phyloP scores from a whole-genome alignment of 2,113 vertebrate species.

The Nyctereutes procyonoides region DNA sequence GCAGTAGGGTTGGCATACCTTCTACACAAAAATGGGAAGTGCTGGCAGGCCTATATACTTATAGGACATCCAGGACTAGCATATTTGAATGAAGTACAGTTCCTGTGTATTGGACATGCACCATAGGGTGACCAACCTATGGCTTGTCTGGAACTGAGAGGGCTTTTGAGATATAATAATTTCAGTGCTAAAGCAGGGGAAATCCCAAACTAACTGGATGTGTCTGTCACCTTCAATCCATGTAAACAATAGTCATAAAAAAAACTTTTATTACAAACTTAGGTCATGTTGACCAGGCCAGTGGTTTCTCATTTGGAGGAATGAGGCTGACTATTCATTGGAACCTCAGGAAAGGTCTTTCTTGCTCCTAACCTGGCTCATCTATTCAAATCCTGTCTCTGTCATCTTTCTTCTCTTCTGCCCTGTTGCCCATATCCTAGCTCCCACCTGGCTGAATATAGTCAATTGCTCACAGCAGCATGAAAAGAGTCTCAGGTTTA shows the following conservation, averaged over 20 bases:
- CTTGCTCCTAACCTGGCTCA: background rate
- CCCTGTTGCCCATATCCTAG: background rate
- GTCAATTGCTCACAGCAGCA: background rate
- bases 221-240: background rate
- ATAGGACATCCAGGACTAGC: too few species aligned
- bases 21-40: background rate
- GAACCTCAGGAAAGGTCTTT: background rate
- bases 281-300: background rate
- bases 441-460: background rate
- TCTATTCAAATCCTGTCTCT: background rate
- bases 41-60: background rate
- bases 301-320: background rate
- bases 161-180: background rate
- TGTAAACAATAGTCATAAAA: background rate
- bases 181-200: background rate
- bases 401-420: background rate
- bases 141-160: background rate
- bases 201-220: background rate
- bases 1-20: background rate
- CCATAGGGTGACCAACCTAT: background rate
- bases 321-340: background rate
- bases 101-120: background rate
- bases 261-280: background rate
- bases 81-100: background rate
- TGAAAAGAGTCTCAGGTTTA: background rate